Conservation (phyloP, 2,888 invertebrate species). For the Mystacides longicornis region DNA sequence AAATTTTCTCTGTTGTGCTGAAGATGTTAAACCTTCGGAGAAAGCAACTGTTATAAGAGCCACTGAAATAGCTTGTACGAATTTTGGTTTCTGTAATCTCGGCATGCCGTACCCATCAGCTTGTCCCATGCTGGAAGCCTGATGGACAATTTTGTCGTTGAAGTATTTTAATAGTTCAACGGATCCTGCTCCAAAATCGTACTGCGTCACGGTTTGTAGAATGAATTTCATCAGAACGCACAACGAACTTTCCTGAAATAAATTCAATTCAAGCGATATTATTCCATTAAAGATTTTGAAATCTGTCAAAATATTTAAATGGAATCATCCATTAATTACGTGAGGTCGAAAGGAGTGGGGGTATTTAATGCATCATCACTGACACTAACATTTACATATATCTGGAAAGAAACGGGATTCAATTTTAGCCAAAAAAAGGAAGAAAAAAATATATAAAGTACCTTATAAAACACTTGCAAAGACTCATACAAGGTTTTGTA, state of each 20-base stretch:
- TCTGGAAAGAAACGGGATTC: no score
- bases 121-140: conserved; percentile 37
- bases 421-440: no score
- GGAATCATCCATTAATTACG: no score
- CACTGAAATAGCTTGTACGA: conserved; percentile 51
- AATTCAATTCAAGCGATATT: no score
- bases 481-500: conserved; percentile 56
- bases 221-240: conserved; percentile 53
- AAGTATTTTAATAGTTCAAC: conserved; percentile 36
- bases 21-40: conserved; percentile 54
- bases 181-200: conserved; percentile 42
- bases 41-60: conserved; percentile 55
- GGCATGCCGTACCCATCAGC: conserved; percentile 30
- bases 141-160: conserved; percentile 37
- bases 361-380: no score
- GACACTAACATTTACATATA: no score
- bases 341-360: no score
- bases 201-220: conserved; percentile 43
- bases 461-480: conserved; percentile 63
- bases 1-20: conserved; percentile 56
- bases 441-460: conserved; percentile 37
- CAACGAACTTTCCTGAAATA: conserved; percentile 57
- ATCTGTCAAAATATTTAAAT: no score
- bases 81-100: conserved; percentile 46
- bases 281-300: no score